Conservation (phyloP, 2,888 invertebrate species). For the Drosophila lutescens region DNA sequence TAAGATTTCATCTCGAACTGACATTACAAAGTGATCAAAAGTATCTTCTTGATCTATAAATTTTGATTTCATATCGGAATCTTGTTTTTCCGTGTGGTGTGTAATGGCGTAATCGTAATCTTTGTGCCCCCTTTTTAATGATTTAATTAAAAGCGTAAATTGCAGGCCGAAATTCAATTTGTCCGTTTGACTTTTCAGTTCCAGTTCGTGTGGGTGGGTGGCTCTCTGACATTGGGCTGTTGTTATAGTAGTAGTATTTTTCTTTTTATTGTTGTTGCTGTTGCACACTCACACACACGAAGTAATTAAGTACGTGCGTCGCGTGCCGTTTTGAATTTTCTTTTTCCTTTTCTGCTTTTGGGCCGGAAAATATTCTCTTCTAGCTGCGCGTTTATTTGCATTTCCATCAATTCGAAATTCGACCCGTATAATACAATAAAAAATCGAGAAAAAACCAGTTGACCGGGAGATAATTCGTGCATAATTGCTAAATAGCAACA, state of each 20-base stretch:
- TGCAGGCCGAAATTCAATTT: constrained; percentile 75
- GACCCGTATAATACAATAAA: constrained; percentile 15
- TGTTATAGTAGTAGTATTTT: background rate
- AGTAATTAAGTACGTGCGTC: constrained; percentile 45
- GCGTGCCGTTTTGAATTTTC: constrained; percentile 27
- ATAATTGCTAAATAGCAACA: constrained; percentile 18
- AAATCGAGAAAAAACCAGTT: constrained; percentile 34
- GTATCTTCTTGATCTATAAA: background rate
- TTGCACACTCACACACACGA: constrained; percentile 4
- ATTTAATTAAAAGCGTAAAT: constrained; percentile 77
- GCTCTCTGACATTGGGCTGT: constrained; percentile 9
- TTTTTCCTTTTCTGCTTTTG: constrained; percentile 17
- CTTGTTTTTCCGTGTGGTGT: constrained; percentile 16
- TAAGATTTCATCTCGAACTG: too few relatives aligned
- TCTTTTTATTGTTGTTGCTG: background rate
- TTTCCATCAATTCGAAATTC: constrained; percentile 12
- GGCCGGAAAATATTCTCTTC: constrained; percentile 23
- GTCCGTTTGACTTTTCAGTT: constrained; percentile 47
- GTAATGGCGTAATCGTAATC: constrained; percentile 67
- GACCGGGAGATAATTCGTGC: constrained; percentile 45
- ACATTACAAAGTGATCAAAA: background rate
- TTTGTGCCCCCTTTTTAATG: constrained; percentile 76
- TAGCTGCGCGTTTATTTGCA: constrained; percentile 26
- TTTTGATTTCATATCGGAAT: background rate
- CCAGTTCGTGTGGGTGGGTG: constrained; percentile 10